Conservation (phyloP, 2,113 vertebrate species). For the Phaethon lepturus region DNA sequence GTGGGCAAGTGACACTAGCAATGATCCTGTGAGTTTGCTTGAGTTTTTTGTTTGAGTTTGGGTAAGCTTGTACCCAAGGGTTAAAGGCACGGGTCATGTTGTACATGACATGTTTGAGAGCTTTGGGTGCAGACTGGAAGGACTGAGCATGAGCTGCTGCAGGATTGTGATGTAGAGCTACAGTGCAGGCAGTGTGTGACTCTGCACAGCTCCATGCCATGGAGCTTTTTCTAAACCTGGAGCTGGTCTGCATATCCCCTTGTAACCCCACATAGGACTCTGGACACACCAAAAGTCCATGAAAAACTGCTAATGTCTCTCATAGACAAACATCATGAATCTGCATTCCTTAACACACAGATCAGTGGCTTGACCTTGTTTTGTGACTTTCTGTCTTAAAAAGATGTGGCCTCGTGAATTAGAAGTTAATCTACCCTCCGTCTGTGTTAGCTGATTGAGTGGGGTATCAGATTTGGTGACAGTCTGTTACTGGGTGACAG, state of each 20-base stretch:
- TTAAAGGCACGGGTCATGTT: not conserved
- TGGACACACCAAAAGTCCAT: not conserved
- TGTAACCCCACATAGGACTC: not conserved
- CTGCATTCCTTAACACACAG: not conserved
- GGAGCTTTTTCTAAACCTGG: not conserved
- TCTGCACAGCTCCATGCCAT: not conserved
- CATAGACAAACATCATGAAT: fast-evolving
- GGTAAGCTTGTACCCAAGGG: not conserved
- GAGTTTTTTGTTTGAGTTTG: not conserved
- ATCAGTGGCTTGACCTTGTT: not conserved
- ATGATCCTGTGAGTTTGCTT: not conserved
- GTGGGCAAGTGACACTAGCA: not conserved
- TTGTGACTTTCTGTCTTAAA: not conserved
- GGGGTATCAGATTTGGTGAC: not conserved
- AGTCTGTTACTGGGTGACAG: not conserved
- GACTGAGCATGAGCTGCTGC: not conserved
- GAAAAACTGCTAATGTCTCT: not conserved
- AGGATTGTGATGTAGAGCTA: not conserved
- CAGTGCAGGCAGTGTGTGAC: not conserved
- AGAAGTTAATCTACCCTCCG: not conserved
- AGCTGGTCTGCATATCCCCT: not conserved
- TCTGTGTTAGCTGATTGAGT: not conserved
- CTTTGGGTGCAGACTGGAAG: not conserved
- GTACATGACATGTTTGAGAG: not conserved
- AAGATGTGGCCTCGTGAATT: not conserved